A percentile compares a stretch with the other conserved stretches of the same genome.
phyloP scores from a whole-genome alignment of 1,140 invertebrate species.

The Arion vulgaris region DNA sequence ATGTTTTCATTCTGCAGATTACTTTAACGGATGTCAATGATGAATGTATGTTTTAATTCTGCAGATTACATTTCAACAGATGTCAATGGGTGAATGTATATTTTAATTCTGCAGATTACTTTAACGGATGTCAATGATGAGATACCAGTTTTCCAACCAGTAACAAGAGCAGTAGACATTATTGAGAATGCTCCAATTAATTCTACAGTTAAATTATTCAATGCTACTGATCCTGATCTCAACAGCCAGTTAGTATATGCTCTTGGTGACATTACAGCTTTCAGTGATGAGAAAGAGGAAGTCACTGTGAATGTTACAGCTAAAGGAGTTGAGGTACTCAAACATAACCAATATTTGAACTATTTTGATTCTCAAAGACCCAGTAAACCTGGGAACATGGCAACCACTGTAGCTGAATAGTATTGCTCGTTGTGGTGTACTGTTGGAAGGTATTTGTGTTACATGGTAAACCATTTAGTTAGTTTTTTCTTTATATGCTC shows the following conservation, averaged over 20 bases:
- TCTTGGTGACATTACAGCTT: slow-evolving; percentile 39
- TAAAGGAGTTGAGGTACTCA: slow-evolving; percentile 36
- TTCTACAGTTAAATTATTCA: slow-evolving; percentile 41
- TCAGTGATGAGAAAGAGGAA: slow-evolving; percentile 50
- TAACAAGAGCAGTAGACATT: background rate
- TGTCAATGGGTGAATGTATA: too few relatives aligned
- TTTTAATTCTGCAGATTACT: slow-evolving; percentile 33
- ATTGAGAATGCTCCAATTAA: slow-evolving; percentile 45
- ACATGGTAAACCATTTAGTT: too few relatives aligned
- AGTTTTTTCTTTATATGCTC: too few relatives aligned
- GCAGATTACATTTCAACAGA: too few relatives aligned
- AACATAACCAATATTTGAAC: background rate
- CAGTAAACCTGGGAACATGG: too few relatives aligned
- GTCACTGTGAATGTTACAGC: slow-evolving; percentile 40
- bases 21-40: slow-evolving; percentile 55
- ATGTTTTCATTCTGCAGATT: slow-evolving; percentile 36
- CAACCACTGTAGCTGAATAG: too few relatives aligned
- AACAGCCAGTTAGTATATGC: slow-evolving; percentile 48
- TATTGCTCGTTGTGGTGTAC: too few relatives aligned
- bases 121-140: slow-evolving; percentile 61
- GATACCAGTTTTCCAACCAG: slow-evolving; percentile 46
- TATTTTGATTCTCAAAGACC: background rate
- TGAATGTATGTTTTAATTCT: too few relatives aligned
- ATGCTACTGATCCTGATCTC: slow-evolving; percentile 53
- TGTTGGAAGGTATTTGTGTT: too few relatives aligned